A percentile compares a stretch with the other conserved stretches of the same genome.
Evolutionary conservation across 2,797 vertebrate species (phyloP).

Genomic region (Rhadinocentrus ornatus): DNA sequence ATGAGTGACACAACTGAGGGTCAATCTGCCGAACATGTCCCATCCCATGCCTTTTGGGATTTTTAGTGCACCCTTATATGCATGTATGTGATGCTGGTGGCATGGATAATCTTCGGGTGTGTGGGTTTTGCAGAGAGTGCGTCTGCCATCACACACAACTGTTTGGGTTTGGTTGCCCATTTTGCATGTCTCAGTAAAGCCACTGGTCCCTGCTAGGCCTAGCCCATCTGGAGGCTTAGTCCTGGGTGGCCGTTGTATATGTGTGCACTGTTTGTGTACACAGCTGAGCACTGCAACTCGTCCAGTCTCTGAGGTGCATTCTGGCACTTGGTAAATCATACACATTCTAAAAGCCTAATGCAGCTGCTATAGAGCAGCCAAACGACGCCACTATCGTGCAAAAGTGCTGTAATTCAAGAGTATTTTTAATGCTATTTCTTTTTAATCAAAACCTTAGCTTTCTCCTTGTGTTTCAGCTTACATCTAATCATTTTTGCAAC

Average conservation of each 20-base stretch:
- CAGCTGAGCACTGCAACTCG: constrained; percentile 64
- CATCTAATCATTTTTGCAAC: constrained; percentile 64
- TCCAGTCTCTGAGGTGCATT: constrained; percentile 42
- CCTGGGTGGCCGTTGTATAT: constrained; percentile 63
- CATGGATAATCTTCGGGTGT: constrained; percentile 30
- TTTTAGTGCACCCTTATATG: background rate
- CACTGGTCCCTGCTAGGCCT: constrained; percentile 55
- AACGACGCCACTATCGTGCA: constrained; percentile 28
- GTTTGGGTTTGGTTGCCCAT: constrained; percentile 49
- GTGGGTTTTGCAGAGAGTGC: constrained; percentile 20
- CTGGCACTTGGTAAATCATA: constrained; percentile 48
- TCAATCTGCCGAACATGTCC: constrained; percentile 36
- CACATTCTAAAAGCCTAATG: constrained; percentile 41
- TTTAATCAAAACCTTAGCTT: constrained; percentile 62
- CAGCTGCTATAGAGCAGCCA: constrained; percentile 27
- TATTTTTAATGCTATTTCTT: constrained; percentile 54
- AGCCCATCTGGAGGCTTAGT: constrained; percentile 69
- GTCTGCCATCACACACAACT: constrained; percentile 37
- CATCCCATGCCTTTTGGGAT: constrained; percentile 6
- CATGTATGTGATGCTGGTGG: constrained; percentile 1
- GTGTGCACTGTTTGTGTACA: constrained; percentile 50
- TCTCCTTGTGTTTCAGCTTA: constrained; percentile 61
- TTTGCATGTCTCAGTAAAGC: constrained; percentile 56
- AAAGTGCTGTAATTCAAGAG: constrained; percentile 40
- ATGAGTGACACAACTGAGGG: constrained; percentile 43